Base-by-base conservation (phyloP, 2,113 vertebrate genomes). In the Trematomus loennbergii region DNA sequence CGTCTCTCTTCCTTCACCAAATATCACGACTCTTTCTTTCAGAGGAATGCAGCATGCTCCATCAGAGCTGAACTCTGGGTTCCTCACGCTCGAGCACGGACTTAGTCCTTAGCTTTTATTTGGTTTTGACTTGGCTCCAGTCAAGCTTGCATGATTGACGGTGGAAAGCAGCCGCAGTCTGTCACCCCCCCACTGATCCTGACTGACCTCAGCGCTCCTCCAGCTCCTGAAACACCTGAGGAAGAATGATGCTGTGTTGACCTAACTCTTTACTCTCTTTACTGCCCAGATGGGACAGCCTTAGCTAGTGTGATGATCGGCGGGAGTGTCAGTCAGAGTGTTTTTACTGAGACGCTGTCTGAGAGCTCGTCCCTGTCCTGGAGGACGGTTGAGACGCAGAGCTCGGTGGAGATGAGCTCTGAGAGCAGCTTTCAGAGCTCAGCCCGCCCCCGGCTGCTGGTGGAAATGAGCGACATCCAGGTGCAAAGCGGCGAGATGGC, bases 231-330 rank as follows among this genome's bases (percentile, higher is more conserved):
- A 83, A 85, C 81, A 64, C 77, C 75, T 78, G 76, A 82, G 89
- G 85, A 87, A 79, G 69, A 75, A 84, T 89, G 67, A 80, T 89
- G 67, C 78, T 89, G 83, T 91, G 85, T 85, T 92, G 86, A 91
- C 90, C 84, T 94, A 88, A 91, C 87, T 88, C 73, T 87, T 92
- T 92, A 90, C 91, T 91, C 88, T 92, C 92, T 94, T 90, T 90
- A 87, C 82, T 84, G 91, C 92, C 91, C 91, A 95, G 95, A 96
- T 97, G 91, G 95, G 89, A 95, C 91, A 96, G 90, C 90, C 94
- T 83, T 98, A 97, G 96, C 87, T 96, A 97, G 90, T 77, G 86
- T 90, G 84, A 85, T 88, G 58, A 96, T 86, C 93, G 89, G 94
- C 91, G 94, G 89, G 93, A 92, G 95, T 83, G 77, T 94, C 89